Conservation (phyloP, 2,888 invertebrate species). For the Germaria angustata region DNA sequence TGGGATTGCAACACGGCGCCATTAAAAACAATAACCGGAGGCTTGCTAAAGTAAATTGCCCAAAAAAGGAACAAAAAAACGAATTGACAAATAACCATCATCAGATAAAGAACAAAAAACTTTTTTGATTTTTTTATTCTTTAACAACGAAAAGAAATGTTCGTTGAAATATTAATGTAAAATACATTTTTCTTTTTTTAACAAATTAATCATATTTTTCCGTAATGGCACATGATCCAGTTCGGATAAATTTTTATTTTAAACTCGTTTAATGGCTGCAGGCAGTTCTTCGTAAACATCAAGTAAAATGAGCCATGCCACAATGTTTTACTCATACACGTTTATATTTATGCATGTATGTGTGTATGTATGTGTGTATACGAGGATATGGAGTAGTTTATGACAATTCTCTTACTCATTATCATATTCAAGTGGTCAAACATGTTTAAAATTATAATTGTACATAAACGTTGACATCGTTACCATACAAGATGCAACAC, state of each 20-base stretch:
- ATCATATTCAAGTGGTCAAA: conserved; percentile 55
- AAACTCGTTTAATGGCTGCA: conserved; percentile 44
- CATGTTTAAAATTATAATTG: conserved; percentile 40
- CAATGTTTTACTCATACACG: not conserved
- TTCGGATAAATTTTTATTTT: conserved; percentile 1
- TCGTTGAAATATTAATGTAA: conserved; percentile 11
- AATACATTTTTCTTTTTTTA: conserved; percentile 18
- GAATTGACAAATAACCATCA: conserved; percentile 57
- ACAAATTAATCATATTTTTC: conserved; percentile 47
- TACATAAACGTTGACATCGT: conserved; percentile 35
- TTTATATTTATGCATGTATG: not conserved
- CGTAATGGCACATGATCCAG: not conserved
- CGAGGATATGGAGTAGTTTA: not conserved
- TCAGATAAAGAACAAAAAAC: conserved; percentile 41
- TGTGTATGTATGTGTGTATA: no score
- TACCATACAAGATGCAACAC: conserved; percentile 21
- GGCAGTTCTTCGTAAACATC: conserved; percentile 5
- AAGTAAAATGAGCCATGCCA: conserved; percentile 34
- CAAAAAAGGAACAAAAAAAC: conserved; percentile 21
- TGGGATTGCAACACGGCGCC: no score
- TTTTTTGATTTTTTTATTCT: not conserved
- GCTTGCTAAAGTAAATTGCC: conserved; percentile 36
- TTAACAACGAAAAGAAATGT: not conserved
- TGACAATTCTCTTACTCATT: conserved; percentile 44
- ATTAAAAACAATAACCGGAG: conserved; percentile 57